Conservation (phyloP, 1,140 invertebrate species). For the Neuroterus valhalla region DNA sequence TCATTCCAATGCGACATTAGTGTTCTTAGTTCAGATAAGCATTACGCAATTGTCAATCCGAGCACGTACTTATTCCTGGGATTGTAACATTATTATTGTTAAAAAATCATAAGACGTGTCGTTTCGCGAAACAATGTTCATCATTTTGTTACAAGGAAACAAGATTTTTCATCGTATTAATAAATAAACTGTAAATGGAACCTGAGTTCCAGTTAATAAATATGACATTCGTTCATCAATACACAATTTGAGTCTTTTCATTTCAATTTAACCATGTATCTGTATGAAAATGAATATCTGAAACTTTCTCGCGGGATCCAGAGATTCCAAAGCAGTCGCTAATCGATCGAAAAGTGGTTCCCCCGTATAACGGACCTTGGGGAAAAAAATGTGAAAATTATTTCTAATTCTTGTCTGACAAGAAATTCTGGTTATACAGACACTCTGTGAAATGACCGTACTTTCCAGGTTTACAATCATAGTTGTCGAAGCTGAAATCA, state of each 20-base stretch:
- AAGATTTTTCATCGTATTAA: background rate
- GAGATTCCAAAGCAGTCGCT: too few species aligned
- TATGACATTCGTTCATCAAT: too few species aligned
- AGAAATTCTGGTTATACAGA: slow-evolving; percentile 17
- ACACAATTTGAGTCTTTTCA: background rate
- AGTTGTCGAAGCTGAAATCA: too few species aligned
- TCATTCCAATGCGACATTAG: background rate
- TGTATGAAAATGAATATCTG: background rate
- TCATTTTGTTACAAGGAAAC: background rate
- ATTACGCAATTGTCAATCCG: background rate
- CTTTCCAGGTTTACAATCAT: background rate
- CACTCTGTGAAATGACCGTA: background rate
- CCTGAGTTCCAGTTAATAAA: too few species aligned
- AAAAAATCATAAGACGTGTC: slow-evolving; percentile 2
- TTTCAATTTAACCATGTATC: background rate
- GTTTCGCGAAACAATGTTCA: slow-evolving; percentile 1
- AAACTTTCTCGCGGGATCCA: background rate
- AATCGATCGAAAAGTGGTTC: background rate
- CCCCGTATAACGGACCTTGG: background rate
- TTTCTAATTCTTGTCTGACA: background rate
- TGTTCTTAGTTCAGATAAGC: background rate
- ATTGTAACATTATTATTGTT: slow-evolving; percentile 11
- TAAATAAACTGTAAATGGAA: too few species aligned
- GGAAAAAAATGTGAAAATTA: slow-evolving; percentile 10
- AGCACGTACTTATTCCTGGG: background rate